Evolutionary conservation across 2,888 invertebrate species (phyloP).

Genomic region (Drosophila borborema): DNA sequence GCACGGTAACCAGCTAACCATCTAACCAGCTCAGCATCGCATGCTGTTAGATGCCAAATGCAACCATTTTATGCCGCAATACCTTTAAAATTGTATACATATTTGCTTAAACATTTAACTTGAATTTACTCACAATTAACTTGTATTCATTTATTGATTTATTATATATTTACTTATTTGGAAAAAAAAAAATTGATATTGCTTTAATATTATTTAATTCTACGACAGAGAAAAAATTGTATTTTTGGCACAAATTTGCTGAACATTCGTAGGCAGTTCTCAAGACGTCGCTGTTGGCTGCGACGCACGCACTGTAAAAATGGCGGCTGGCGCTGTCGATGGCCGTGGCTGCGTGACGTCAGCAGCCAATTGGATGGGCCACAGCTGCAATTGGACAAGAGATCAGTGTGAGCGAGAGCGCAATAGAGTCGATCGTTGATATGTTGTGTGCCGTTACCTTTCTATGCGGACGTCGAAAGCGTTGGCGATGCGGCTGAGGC

Average conservation of each 20-base stretch:
- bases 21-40: neutral
- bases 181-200: neutral
- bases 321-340: conserved; percentile 69
- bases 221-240: conserved; percentile 8
- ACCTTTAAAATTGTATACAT: conserved; percentile 30
- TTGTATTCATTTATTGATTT: neutral
- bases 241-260: conserved; percentile 69
- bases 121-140: neutral
- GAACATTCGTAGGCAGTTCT: conserved; percentile 16
- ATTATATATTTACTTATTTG: neutral
- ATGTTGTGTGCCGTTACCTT: conserved; percentile 51
- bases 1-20: neutral
- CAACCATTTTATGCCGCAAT: conserved; percentile 14
- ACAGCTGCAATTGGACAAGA: conserved; percentile 46
- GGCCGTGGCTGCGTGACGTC: conserved; percentile 56
- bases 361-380: conserved; percentile 47
- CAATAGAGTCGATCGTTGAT: neutral
- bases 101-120: neutral
- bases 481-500: conserved; percentile 61
- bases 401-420: neutral
- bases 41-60: conserved; percentile 33
- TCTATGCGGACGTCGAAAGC: conserved; percentile 64
- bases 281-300: neutral
- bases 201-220: neutral
- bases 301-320: conserved; percentile 45